Percentiles rank a stretch among this genome's conserved stretches.
These are phyloP conservation scores for Gobius niger DNA, from an alignment of 2,113 vertebrate species.

Conservation along the genomic window DNA sequence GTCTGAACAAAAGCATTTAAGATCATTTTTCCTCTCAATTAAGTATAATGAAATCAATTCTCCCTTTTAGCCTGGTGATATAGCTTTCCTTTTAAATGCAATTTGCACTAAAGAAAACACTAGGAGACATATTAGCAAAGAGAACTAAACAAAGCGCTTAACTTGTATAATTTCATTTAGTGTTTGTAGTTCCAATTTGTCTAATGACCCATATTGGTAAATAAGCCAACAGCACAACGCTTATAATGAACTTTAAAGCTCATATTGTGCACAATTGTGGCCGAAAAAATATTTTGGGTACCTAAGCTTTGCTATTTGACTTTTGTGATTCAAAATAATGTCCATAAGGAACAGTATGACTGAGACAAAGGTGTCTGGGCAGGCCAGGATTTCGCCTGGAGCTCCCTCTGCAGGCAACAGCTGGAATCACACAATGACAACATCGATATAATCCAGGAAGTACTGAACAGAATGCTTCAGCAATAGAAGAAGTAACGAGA, in stretches of 20 bases:
- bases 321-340: too few relatives aligned
- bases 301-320: too few relatives aligned
- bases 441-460: too few relatives aligned
- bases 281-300: too few relatives aligned
- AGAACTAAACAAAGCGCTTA: slow-evolving; percentile 41
- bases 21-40: slow-evolving; percentile 25
- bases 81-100: slow-evolving; percentile 24
- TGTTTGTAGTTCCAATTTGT: slow-evolving; percentile 39
- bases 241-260: slow-evolving; percentile 44
- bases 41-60: slow-evolving; percentile 24
- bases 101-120: slow-evolving; percentile 10
- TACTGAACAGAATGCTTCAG: too few relatives aligned
- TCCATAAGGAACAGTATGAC: too few relatives aligned
- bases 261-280: slow-evolving; percentile 7
- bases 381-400: too few relatives aligned
- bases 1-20: neutral
- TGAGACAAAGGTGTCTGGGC: too few relatives aligned
- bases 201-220: slow-evolving; percentile 53
- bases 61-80: slow-evolving; percentile 2
- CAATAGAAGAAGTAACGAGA: too few relatives aligned
- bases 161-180: slow-evolving; percentile 42
- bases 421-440: too few relatives aligned
- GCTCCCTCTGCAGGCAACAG: too few relatives aligned
- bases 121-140: slow-evolving; percentile 21
- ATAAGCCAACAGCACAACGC: slow-evolving; percentile 44